Conservation (phyloP, 2,113 vertebrate genomes). For the Macheiramphus alcinus region DNA sequence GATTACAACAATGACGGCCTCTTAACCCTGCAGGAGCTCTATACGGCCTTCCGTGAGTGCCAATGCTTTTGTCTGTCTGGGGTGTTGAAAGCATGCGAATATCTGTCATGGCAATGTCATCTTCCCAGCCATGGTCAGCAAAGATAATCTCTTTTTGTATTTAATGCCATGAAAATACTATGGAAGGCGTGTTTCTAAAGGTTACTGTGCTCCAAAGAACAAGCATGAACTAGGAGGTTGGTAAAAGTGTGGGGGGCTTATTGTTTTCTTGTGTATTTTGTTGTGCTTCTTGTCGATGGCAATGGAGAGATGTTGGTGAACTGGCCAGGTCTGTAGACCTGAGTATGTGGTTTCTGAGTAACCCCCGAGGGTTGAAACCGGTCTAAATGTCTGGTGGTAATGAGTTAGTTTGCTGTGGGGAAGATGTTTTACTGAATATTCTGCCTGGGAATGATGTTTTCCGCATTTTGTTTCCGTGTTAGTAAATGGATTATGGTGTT, state of each 20-base stretch:
- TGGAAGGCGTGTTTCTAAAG: neutral
- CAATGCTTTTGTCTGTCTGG: neutral
- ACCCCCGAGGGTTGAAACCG: neutral
- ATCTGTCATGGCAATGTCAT: neutral
- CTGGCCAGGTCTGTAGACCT: neutral
- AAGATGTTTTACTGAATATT: neutral
- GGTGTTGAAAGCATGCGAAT: rapidly evolving
- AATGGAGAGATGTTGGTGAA: neutral
- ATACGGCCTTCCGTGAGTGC: constrained; percentile 93
- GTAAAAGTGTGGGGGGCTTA: rapidly evolving
- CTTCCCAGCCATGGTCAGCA: neutral
- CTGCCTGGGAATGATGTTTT: neutral
- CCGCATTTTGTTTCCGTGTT: neutral
- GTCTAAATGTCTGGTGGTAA: neutral
- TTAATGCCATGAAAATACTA: neutral
- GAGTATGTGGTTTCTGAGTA: neutral
- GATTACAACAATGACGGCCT: constrained; percentile 88
- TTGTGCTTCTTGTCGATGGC: neutral
- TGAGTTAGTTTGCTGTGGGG: neutral
- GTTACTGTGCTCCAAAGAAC: neutral
- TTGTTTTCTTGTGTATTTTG: neutral
- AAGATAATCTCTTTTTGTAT: neutral
- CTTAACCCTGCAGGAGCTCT: constrained; percentile 88
- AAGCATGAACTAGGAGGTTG: neutral
- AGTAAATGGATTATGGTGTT: neutral